Evolutionary conservation across 2,113 vertebrate genomes (phyloP).

Genomic region (Hiodon alosoides): DNA sequence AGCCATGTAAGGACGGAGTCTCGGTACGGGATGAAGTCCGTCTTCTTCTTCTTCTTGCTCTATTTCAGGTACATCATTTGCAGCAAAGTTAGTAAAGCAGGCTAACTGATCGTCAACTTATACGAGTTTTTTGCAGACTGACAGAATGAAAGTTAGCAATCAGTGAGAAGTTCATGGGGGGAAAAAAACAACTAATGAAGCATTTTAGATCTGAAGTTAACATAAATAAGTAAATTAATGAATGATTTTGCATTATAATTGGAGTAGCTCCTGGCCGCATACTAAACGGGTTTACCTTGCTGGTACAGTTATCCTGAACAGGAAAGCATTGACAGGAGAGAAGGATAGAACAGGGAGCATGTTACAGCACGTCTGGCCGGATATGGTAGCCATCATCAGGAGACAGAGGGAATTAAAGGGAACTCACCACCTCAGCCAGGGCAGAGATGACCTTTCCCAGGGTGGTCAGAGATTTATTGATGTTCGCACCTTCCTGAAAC

Average conservation of each 20-base stretch:
- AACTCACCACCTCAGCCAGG: constrained; percentile 95
- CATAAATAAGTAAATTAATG: neutral
- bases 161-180: too few species aligned
- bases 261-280: constrained; percentile 34
- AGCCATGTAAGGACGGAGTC: constrained; percentile 98
- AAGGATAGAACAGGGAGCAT: constrained; percentile 46
- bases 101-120: neutral
- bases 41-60: constrained; percentile 99
- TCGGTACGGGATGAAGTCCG: constrained; percentile 93
- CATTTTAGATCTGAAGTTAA: neutral
- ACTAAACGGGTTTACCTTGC: constrained; percentile 78
- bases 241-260: neutral
- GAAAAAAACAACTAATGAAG: neutral
- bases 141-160: neutral
- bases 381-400: constrained; percentile 20
- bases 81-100: constrained; percentile 2
- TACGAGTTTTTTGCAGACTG: neutral
- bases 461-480: constrained; percentile 98
- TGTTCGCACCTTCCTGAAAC: constrained; percentile 93
- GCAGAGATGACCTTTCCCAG: constrained; percentile 98
- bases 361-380: constrained; percentile 48
- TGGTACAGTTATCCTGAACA: constrained; percentile 92
- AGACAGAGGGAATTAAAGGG: constrained; percentile 13
- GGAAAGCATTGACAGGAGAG: constrained; percentile 69
- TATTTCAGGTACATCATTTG: constrained; percentile 50